Evolutionary conservation across 1,140 invertebrate species (phyloP), one percentile per base, ranked within the genome.

Genomic region (Neodiprion lecontei): DNA sequence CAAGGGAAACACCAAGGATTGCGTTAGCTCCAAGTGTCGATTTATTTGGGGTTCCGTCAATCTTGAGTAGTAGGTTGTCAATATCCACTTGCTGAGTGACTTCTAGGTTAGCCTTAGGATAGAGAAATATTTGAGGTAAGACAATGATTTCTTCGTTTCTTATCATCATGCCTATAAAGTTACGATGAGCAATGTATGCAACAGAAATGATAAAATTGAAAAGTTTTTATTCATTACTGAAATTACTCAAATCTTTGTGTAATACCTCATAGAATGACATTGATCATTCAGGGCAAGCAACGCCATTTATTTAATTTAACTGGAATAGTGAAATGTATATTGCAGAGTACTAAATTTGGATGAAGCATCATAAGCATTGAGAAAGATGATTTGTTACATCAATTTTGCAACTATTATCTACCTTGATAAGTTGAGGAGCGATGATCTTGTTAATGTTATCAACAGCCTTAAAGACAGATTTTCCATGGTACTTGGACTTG

Each of bases 1-100:
- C 98, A 81, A 99, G 88, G 9, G 98, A 99, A 12, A 99, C 96
- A 74, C 98, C 98, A 73, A 99, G 90, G 88, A 99, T 99, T 69
- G 98, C 97, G 90, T 99, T 99, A 72, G 98, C 98, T 81, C 98
- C 98, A 79, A 98, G 91, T 82, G 96, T 98, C 28, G 93, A 92
- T 89, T 99, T 99, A 88, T 99, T 99, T 78, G 98, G 96, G 74
- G 98, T 99, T 47, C 97, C 98, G 90, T 99, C 98, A 69, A 99
- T 89, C 79, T 94, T 91, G 71, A 99, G 84, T 91, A 99, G 95
- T 81, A 99, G 94, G 67, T 98, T 92, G 88, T 99, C 98, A 86
- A 99, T 96, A 83, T 95, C 95, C 50, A 91, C 92, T 90, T 99
- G 98, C 73, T 99, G 92, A 48, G 94, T 96, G 0, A 97, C 95